Percentiles rank a stretch among this genome's conserved stretches.
Evolutionary conservation across 2,797 vertebrate genomes (phyloP).

Genomic region (Kryptopterus vitreolus): DNA sequence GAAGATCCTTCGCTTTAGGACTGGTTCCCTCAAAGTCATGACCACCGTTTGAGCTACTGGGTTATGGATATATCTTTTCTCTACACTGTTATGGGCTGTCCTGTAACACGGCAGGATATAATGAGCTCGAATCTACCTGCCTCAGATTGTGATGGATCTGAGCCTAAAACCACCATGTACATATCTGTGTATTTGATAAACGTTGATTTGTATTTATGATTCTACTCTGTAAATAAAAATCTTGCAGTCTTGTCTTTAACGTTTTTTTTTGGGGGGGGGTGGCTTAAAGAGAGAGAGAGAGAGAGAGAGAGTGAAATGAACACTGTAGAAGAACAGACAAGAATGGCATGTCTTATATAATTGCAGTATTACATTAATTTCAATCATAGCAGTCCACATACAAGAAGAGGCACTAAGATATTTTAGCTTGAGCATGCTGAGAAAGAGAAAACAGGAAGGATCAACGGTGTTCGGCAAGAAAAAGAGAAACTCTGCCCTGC

Average conservation of each 20-base stretch:
- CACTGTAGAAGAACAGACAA: neutral
- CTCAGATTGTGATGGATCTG: conserved; percentile 19
- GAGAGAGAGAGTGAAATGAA: neutral
- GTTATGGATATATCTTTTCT: neutral
- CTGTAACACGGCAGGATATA: neutral
- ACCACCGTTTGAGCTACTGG: conserved; percentile 80
- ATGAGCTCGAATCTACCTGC: neutral
- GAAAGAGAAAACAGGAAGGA: conserved; percentile 4
- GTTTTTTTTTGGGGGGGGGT: too few species aligned
- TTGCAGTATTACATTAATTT: conserved; percentile 15
- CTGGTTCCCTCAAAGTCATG: conserved; percentile 88
- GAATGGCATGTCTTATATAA: conserved; percentile 31
- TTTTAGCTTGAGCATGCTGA: neutral
- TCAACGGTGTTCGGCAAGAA: neutral
- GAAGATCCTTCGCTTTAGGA: conserved; percentile 87
- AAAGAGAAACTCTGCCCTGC: conserved; percentile 13
- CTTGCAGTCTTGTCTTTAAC: conserved; percentile 18
- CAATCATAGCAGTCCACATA: neutral
- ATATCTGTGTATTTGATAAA: conserved; percentile 50
- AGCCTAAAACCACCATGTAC: conserved; percentile 40
- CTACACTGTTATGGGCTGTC: neutral
- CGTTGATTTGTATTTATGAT: conserved; percentile 57
- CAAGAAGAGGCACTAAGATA: neutral
- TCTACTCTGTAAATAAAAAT: conserved; percentile 60
- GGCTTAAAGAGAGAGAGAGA: conserved; percentile 12